A percentile compares a stretch with the other conserved stretches of the same genome.
Conservation (phyloP, 2,888 invertebrate genomes). For the Coelogynopora nodosa region DNA sequence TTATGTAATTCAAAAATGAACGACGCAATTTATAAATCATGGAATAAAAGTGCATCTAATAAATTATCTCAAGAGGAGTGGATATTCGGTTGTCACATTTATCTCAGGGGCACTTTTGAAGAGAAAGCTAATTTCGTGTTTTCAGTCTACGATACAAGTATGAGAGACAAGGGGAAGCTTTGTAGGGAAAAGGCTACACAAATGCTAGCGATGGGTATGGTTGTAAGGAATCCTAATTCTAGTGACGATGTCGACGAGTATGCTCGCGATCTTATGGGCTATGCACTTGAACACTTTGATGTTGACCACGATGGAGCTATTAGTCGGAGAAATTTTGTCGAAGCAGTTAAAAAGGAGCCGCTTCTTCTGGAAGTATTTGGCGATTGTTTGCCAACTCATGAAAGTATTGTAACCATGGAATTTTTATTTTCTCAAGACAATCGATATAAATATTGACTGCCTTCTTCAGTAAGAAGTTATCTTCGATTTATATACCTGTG, state of each 20-base stretch:
- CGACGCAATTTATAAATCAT: neutral
- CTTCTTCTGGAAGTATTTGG: slow-evolving; percentile 36
- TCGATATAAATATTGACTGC: no score
- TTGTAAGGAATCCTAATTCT: neutral
- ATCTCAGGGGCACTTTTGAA: slow-evolving; percentile 18
- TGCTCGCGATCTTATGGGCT: slow-evolving; percentile 4
- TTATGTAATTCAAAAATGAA: neutral
- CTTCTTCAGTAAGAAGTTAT: no score
- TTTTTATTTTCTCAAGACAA: no score
- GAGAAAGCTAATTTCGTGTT: slow-evolving; percentile 29
- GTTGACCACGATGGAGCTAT: slow-evolving; percentile 15
- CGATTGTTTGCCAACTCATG: slow-evolving; percentile 24
- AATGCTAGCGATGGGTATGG: neutral
- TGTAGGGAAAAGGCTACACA: neutral
- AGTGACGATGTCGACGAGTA: slow-evolving; percentile 30
- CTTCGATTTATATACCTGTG: no score
- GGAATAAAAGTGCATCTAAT: neutral
- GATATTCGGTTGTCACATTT: slow-evolving; percentile 30
- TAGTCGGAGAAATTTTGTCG: slow-evolving; percentile 1
- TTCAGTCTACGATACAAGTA: slow-evolving; percentile 8
- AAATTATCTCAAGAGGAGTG: slow-evolving; percentile 14
- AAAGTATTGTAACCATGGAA: neutral
- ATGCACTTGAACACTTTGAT: slow-evolving; percentile 17
- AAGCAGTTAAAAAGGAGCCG: slow-evolving; percentile 27
- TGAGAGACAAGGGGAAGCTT: neutral